Conservation (phyloP, 2,113 vertebrate species). For the Lamprotornis superbus region DNA sequence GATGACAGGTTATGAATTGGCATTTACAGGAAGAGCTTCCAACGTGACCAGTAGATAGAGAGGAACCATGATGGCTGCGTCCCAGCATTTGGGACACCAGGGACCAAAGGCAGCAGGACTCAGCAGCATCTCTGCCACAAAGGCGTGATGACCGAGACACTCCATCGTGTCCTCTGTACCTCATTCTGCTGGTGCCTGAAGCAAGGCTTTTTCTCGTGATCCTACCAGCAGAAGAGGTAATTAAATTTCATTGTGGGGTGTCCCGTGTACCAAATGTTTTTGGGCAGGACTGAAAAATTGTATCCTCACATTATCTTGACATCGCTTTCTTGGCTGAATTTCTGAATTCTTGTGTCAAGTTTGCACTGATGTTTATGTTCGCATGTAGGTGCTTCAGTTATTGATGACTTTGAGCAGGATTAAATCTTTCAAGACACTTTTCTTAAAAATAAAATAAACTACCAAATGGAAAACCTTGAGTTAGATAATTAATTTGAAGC, state of each 20-base stretch:
- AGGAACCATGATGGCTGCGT: background rate
- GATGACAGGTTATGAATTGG: background rate
- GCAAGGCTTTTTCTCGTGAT: background rate
- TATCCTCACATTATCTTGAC: background rate
- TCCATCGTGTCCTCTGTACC: background rate
- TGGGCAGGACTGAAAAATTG: background rate
- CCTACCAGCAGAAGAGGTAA: background rate
- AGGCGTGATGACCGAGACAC: background rate
- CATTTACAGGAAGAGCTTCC: background rate
- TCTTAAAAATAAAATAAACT: background rate
- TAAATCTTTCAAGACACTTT: background rate
- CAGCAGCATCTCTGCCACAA: accelerated
- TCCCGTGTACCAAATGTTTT: conserved; percentile 20
- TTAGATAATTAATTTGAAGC: conserved; percentile 29
- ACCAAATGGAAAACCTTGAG: background rate
- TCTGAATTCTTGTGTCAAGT: background rate
- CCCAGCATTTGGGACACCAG: background rate
- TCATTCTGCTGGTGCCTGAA: background rate
- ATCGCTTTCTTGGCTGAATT: background rate
- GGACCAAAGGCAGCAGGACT: background rate
- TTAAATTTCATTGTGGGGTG: conserved; percentile 43
- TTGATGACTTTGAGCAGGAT: background rate
- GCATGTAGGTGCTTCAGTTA: background rate
- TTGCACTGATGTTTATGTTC: background rate
- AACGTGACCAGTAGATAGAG: background rate